Percentiles rank a stretch among this genome's conserved stretches.
Conservation (phyloP, 2,113 vertebrate genomes). For the Boleophthalmus pectinirostris region DNA sequence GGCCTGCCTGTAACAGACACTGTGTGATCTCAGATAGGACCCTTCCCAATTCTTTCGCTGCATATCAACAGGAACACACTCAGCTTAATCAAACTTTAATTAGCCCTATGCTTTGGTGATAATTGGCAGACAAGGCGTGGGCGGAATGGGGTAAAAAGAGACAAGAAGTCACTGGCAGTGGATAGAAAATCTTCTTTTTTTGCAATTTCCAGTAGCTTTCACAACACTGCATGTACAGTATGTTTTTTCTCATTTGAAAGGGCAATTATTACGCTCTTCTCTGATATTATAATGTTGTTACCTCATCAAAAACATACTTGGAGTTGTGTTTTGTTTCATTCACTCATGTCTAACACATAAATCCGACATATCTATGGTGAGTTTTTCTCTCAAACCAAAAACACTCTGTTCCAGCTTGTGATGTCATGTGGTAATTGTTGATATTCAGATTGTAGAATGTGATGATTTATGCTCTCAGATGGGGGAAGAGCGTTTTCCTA, state of each 20-base stretch:
- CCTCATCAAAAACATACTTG: too few species aligned
- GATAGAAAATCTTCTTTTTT: constrained; percentile 19
- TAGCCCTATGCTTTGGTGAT: constrained; percentile 72
- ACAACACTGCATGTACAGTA: not conserved
- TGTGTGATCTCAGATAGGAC: constrained; percentile 65
- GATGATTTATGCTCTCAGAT: too few species aligned
- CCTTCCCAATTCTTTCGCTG: constrained; percentile 50
- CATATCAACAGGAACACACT: constrained; percentile 69
- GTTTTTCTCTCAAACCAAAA: too few species aligned
- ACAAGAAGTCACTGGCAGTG: constrained; percentile 11
- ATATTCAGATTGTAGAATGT: too few species aligned
- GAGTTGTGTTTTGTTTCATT: too few species aligned
- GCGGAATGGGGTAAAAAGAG: constrained; percentile 24
- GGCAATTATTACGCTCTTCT: too few species aligned
- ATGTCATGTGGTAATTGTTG: too few species aligned
- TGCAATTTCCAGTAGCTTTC: not conserved
- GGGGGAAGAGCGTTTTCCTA: too few species aligned
- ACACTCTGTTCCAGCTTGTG: too few species aligned
- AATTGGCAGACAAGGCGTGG: constrained; percentile 72
- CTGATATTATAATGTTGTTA: too few species aligned
- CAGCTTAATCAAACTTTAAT: constrained; percentile 81
- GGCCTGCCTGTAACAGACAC: constrained; percentile 69
- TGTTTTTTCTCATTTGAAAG: not conserved
- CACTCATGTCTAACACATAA: too few species aligned
- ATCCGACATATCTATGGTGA: too few species aligned